Conservation (phyloP, 2,888 invertebrate species). For the Cheilosia urbana region DNA sequence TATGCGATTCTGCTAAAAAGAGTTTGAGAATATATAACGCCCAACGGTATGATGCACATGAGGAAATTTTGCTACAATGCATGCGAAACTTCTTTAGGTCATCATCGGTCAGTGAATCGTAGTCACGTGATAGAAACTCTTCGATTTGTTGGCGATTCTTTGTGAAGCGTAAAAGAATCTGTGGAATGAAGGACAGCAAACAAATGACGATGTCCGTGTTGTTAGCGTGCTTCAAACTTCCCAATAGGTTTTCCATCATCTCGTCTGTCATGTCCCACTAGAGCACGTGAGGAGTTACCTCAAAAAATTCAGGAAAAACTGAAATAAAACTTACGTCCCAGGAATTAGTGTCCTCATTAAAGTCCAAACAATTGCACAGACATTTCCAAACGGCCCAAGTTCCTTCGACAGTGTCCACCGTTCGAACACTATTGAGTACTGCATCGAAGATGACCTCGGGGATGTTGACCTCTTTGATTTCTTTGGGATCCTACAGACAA, state of each 20-base stretch:
- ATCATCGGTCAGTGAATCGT: conserved; percentile 32
- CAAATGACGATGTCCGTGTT: conserved; percentile 77
- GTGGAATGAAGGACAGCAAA: conserved; percentile 78
- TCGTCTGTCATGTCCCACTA: conserved; percentile 82
- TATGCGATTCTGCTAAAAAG: conserved; percentile 80
- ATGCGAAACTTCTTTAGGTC: conserved; percentile 49
- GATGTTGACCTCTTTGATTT: conserved; percentile 80
- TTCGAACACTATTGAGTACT: conserved; percentile 79
- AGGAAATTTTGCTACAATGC: conserved; percentile 73
- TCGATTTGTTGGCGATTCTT: conserved; percentile 78
- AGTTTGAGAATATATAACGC: conserved; percentile 80
- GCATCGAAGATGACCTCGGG: conserved; percentile 81
- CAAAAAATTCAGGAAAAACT: background rate
- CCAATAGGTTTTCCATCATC: conserved; percentile 80
- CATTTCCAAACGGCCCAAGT: conserved; percentile 80
- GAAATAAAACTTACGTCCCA: conserved; percentile 77
- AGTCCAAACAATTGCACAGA: conserved; percentile 80
- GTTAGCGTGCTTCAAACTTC: conserved; percentile 79
- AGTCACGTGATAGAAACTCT: conserved; percentile 67
- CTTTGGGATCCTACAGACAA: conserved; percentile 75
- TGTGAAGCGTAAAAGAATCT: conserved; percentile 78
- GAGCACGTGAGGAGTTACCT: conserved; percentile 4
- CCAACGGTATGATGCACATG: conserved; percentile 80
- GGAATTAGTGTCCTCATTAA: conserved; percentile 77
- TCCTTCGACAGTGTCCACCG: conserved; percentile 77